phyloP scores from a whole-genome alignment of 2,888 invertebrate genomes.

The Drosophila prolongata region DNA sequence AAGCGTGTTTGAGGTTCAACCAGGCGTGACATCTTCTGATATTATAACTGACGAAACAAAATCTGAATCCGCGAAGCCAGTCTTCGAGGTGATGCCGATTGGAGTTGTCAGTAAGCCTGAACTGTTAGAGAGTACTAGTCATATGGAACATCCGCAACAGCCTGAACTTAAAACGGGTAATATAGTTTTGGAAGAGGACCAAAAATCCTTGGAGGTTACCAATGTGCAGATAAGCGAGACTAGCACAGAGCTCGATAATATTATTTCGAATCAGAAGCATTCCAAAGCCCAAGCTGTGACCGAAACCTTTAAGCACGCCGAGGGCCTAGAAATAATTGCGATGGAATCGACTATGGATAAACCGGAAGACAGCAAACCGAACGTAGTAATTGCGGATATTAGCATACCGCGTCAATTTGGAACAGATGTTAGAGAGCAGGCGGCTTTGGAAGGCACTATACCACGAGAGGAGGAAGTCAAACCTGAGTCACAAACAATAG shows the following conservation, averaged over 20 bases:
- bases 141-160: slow-evolving; percentile 32
- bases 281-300: slow-evolving; percentile 37
- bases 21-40: slow-evolving; percentile 38
- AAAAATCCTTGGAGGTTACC: slow-evolving; percentile 65
- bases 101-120: slow-evolving; percentile 59
- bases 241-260: slow-evolving; percentile 44
- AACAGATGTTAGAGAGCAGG: slow-evolving; percentile 58
- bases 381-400: slow-evolving; percentile 54
- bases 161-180: slow-evolving; percentile 47
- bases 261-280: slow-evolving; percentile 20
- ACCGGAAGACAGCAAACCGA: slow-evolving; percentile 46
- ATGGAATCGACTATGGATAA: slow-evolving; percentile 61
- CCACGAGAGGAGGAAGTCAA: slow-evolving; percentile 32
- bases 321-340: slow-evolving; percentile 58
- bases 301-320: slow-evolving; percentile 57
- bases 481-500: slow-evolving; percentile 54
- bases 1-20: slow-evolving; percentile 84
- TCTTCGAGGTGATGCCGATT: slow-evolving; percentile 82
- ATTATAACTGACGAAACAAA: slow-evolving; percentile 48
- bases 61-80: slow-evolving; percentile 81
- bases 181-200: slow-evolving; percentile 37
- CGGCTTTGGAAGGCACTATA: slow-evolving; percentile 61
- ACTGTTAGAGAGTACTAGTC: slow-evolving; percentile 61
- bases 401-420: slow-evolving; percentile 53
- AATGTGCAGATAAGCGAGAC: slow-evolving; percentile 67